A percentile compares a stretch with the other conserved stretches of the same genome.
Evolutionary conservation across 2,797 vertebrate genomes (phyloP).

Genomic region (Cyprinella venusta): DNA sequence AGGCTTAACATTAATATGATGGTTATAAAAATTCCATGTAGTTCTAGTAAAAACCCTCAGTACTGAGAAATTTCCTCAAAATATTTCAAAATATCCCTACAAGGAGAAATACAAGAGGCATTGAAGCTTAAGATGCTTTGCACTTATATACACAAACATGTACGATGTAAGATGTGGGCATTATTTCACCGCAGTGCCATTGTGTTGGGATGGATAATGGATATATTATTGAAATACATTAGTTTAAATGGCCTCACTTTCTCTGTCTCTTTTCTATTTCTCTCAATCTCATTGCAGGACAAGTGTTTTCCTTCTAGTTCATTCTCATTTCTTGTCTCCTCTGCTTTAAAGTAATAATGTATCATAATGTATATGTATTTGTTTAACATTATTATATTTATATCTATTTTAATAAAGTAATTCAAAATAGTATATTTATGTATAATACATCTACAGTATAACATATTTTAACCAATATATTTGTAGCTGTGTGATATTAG

Average conservation of each 20-base stretch:
- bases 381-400: neutral
- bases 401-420: neutral
- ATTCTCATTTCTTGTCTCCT: conserved; percentile 7
- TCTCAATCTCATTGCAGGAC: conserved; percentile 53
- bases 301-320: conserved; percentile 35
- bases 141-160: conserved; percentile 26
- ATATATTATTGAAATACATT: conserved; percentile 46
- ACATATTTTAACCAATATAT: neutral
- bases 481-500: neutral
- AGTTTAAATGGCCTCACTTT: conserved; percentile 58
- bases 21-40: neutral
- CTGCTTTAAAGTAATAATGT: neutral
- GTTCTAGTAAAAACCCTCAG: neutral
- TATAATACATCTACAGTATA: neutral
- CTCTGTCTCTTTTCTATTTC: conserved; percentile 61
- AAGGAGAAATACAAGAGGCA: neutral
- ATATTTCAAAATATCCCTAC: conserved; percentile 5
- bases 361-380: neutral
- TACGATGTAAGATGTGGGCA: conserved; percentile 12
- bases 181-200: conserved; percentile 30
- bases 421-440: too few relatives aligned
- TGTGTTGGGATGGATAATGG: conserved; percentile 41
- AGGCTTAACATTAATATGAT: conserved; percentile 14
- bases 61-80: neutral
- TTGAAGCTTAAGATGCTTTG: conserved; percentile 10